Conservation (phyloP, 2,888 invertebrate species). For the Operophtera brumata region DNA sequence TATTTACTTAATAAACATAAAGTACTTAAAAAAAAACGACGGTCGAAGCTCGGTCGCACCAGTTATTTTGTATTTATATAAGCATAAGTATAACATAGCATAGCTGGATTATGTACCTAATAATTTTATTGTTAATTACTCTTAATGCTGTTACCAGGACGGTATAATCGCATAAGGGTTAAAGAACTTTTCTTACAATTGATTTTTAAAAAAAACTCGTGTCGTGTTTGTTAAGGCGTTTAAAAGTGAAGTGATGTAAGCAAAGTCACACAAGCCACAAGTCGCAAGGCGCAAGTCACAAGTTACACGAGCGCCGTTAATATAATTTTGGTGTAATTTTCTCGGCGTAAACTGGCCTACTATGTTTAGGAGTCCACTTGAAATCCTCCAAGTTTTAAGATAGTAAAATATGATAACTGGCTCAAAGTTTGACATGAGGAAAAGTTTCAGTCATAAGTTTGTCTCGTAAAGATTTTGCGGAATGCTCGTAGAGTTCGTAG, state of each 20-base stretch:
- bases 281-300: constrained; percentile 12
- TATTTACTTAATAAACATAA: too few relatives aligned
- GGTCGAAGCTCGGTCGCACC: too few relatives aligned
- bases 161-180: too few relatives aligned
- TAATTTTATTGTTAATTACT: too few relatives aligned
- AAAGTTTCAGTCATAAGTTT: constrained; percentile 1
- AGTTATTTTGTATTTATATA: too few relatives aligned
- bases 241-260: constrained; percentile 1
- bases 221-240: too few relatives aligned
- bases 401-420: constrained; percentile 6
- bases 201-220: too few relatives aligned
- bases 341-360: constrained; percentile 31
- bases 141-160: too few relatives aligned
- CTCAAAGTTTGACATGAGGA: constrained; percentile 13
- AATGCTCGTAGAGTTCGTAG: neutral
- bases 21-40: too few relatives aligned
- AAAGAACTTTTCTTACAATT: too few relatives aligned
- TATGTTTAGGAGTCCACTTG: constrained; percentile 23
- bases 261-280: constrained; percentile 12
- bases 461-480: constrained; percentile 5
- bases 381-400: constrained; percentile 14
- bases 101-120: too few relatives aligned
- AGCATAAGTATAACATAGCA: too few relatives aligned
- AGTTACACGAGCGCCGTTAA: constrained; percentile 30
- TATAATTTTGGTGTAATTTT: constrained; percentile 37